These are phyloP conservation scores for Semaprochilodus insignis DNA, from an alignment of 2,797 vertebrate species.

Conservation along the genomic window DNA sequence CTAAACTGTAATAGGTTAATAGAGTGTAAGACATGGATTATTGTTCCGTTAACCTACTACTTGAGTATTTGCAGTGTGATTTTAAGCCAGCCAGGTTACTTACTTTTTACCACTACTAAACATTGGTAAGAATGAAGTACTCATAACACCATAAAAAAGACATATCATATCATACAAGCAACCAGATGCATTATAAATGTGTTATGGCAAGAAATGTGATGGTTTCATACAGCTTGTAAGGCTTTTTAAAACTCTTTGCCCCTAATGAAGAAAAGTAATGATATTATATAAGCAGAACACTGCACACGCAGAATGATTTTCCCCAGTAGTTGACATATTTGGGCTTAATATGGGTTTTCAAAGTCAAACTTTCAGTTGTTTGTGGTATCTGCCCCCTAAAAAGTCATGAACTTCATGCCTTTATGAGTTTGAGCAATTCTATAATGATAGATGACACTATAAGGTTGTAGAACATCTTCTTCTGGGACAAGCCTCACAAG, in stretches of 20 bases:
- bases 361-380: background rate
- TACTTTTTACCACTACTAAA: background rate
- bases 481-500: conserved; percentile 29
- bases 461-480: background rate
- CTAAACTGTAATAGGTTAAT: background rate
- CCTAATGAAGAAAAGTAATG: background rate
- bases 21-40: background rate
- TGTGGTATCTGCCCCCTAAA: background rate
- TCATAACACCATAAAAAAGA: background rate
- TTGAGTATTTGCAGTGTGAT: background rate
- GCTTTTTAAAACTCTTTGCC: background rate
- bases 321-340: too few species aligned
- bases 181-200: background rate
- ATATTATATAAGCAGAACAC: background rate
- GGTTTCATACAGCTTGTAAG: background rate
- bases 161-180: background rate
- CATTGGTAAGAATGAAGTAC: background rate
- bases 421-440: conserved; percentile 17
- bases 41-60: background rate
- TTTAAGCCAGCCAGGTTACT: background rate
- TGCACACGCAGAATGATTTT: background rate
- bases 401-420: conserved; percentile 24
- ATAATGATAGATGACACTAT: conserved; percentile 24
- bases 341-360: background rate
- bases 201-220: background rate